Evolutionary conservation across 37 sponge, comb jelly and placozoan genomes (phyloP).

Genomic region (Diacarnus erythraeanus): DNA sequence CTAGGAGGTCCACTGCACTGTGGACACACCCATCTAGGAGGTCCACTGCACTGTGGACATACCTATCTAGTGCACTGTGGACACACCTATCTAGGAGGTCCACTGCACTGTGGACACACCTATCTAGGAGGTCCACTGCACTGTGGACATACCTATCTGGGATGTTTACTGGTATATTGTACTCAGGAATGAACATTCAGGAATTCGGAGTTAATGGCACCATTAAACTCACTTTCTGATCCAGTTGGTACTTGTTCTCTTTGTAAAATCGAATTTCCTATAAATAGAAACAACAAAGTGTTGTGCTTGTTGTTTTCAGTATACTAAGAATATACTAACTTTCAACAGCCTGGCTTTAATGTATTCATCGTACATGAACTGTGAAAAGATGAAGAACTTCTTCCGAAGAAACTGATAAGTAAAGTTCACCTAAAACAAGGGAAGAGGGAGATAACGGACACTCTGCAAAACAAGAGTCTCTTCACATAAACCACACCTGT

Average conservation of each 20-base stretch:
- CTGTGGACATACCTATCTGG: too few relatives aligned
- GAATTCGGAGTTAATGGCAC: background rate
- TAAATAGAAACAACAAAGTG: conserved; percentile 11
- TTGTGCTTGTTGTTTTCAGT: too few relatives aligned
- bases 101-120: too few relatives aligned
- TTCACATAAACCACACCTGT: too few relatives aligned
- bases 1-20: too few relatives aligned
- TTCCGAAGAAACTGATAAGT: conserved; percentile 94
- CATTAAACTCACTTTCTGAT: conserved; percentile 61
- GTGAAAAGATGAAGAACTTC: conserved; percentile 97
- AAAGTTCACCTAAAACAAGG: conserved; percentile 83
- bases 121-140: too few relatives aligned
- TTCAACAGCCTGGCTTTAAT: conserved; percentile 94
- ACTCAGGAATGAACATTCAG: background rate
- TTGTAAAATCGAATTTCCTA: conserved; percentile 88
- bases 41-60: too few relatives aligned
- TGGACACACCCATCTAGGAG: too few relatives aligned
- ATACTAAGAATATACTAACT: conserved; percentile 26
- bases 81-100: too few relatives aligned
- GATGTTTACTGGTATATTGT: too few relatives aligned
- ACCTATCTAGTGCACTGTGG: too few relatives aligned
- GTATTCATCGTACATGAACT: conserved; percentile 99
- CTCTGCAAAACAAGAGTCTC: background rate
- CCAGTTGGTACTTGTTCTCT: conserved; percentile 80
- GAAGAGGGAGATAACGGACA: background rate